Evolutionary conservation across 1,140 invertebrate species (phyloP).

Genomic region (Lutraria rhynchaena): DNA sequence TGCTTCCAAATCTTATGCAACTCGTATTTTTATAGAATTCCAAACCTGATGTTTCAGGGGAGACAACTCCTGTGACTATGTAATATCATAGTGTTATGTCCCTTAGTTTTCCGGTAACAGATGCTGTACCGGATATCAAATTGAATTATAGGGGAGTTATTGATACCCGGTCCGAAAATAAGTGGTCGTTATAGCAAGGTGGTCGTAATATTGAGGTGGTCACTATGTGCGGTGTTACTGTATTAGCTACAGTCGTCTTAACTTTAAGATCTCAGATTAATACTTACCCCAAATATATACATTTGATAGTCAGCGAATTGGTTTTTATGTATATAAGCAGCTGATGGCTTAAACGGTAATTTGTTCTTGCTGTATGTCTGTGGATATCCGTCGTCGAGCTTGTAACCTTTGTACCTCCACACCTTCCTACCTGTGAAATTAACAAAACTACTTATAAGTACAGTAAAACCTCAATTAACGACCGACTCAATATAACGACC

Average conservation of each 20-base stretch:
- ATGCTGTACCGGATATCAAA: too few relatives aligned
- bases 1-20: background rate
- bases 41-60: background rate
- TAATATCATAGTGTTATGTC: background rate
- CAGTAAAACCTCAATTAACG: too few relatives aligned
- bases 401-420: conserved; percentile 27
- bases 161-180: too few relatives aligned
- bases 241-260: background rate
- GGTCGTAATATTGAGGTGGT: too few relatives aligned
- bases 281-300: conserved; percentile 36
- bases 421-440: conserved; percentile 23
- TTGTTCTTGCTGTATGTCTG: conserved; percentile 15
- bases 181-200: too few relatives aligned
- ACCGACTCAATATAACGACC: too few relatives aligned
- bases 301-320: conserved; percentile 39
- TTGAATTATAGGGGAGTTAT: too few relatives aligned
- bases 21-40: background rate
- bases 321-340: conserved; percentile 30
- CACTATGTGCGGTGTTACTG: too few relatives aligned
- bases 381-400: conserved; percentile 24
- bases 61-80: background rate
- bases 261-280: background rate
- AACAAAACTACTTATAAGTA: too few relatives aligned
- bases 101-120: too few relatives aligned
- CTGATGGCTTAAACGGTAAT: conserved; percentile 29